Evolutionary conservation across 2,797 vertebrate species (phyloP), one percentile per base, ranked within the genome.

Genomic region (Uromys caudimaculatus): DNA sequence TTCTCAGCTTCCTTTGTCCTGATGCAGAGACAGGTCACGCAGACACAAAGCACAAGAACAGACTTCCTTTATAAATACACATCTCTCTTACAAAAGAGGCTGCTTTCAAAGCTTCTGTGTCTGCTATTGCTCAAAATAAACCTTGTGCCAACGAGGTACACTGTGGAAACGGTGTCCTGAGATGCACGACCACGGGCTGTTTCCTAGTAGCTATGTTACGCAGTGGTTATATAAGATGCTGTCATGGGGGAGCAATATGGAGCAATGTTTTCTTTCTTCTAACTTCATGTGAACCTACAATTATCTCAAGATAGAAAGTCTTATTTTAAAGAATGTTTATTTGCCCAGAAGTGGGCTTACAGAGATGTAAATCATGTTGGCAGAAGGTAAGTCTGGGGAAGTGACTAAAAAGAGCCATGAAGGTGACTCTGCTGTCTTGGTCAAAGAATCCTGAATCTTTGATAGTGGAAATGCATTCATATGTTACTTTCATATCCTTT

Each of bases 181-280:
- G 44, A 5, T 2, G 19, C 75, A 0, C 1, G 1, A 0, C 14
- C n/a, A 16, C 7, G 1, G 62, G 50, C 54, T 32, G 8, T 17
- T 52, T 64, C 38, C 32, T 58, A 35, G 24, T 3, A 50, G 44
- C 47, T 47, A n/a, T 21, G 21, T 4, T 29, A 35, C 14, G 5
- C 5, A 56, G 41, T 4, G 2, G 24, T 88, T 73, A 75, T 58
- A 52, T 88, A 73, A 87, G 50, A 87, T 19, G 24, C 85, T 73
- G n/a, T 41, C 24, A 12, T 13, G 50, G 24, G 23, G 8, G 21
- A 71, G 35, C 21, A 29, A 62, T 56, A 29, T 3, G 23, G n/a
- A 71, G 50, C 85, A 87, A 41, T 41, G 16, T 56, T 73, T 88
- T 56, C 50, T 88, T 78, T 75, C 79, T 67, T 81, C 69, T 56